A percentile compares a stretch with the other conserved stretches of the same genome.
These are phyloP conservation scores for Automeris io DNA, from an alignment of 2,888 invertebrate species.

Conservation along the genomic window DNA sequence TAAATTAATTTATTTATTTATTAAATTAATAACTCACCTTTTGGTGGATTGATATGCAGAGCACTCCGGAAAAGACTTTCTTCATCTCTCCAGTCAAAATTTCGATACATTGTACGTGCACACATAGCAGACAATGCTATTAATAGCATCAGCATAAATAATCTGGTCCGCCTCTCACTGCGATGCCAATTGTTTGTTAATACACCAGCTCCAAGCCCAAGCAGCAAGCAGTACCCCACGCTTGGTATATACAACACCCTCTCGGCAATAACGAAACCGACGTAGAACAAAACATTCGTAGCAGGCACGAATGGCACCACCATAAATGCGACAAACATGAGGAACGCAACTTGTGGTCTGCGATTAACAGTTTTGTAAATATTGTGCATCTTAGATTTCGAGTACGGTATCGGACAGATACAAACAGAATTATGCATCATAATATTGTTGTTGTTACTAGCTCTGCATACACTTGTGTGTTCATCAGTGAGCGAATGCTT, in stretches of 20 bases:
- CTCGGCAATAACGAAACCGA: constrained; percentile 98
- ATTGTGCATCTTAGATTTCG: constrained; percentile 42
- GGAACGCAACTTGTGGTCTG: constrained; percentile 60
- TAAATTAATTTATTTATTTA: too few relatives aligned
- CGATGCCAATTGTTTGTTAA: constrained; percentile 63
- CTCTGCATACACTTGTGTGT: constrained; percentile 82
- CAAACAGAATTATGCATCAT: constrained; percentile 72
- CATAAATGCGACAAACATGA: constrained; percentile 85
- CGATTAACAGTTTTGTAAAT: constrained; percentile 48
- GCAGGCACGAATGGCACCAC: constrained; percentile 96
- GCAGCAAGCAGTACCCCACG: constrained; percentile 94
- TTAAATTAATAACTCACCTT: constrained; percentile 91
- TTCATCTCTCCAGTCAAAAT: constrained; percentile 94
- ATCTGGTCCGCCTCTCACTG: constrained; percentile 52
- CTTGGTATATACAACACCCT: constrained; percentile 96
- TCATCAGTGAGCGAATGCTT: constrained; percentile 80
- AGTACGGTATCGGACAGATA: constrained; percentile 50
- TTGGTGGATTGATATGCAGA: constrained; percentile 95
- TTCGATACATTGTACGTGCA: constrained; percentile 87
- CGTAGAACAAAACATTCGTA: constrained; percentile 97
- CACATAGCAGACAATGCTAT: constrained; percentile 82
- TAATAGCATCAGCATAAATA: constrained; percentile 67
- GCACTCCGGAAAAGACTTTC: constrained; percentile 95
- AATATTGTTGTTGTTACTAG: constrained; percentile 84
- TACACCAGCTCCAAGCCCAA: constrained; percentile 83